Conservation (phyloP, 2,888 invertebrate genomes). For the Himalopsyche kuldschensis region DNA sequence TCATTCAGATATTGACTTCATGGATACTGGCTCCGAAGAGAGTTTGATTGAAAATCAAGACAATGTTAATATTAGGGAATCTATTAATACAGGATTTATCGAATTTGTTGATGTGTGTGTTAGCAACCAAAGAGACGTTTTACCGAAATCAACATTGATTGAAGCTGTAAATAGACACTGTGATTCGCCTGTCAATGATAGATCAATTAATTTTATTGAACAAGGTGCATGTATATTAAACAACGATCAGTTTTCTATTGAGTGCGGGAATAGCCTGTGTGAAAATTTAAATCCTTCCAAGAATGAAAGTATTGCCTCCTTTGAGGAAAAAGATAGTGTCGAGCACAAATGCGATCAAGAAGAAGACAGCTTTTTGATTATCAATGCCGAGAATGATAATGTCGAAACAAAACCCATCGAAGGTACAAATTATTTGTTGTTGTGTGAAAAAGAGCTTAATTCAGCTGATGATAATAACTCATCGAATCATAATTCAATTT, state of each 20-base stretch:
- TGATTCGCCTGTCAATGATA: slow-evolving; percentile 51
- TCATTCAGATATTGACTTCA: slow-evolving; percentile 75
- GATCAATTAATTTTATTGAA: slow-evolving; percentile 63
- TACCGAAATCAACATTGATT: slow-evolving; percentile 48
- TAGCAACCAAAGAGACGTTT: slow-evolving; percentile 37
- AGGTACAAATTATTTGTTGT: neutral
- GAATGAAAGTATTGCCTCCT: neutral
- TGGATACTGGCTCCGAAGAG: slow-evolving; percentile 85
- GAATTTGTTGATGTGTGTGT: slow-evolving; percentile 61
- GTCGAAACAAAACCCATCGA: neutral
- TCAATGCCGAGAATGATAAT: slow-evolving; percentile 1
- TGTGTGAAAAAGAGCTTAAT: neutral
- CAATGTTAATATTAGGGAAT: slow-evolving; percentile 3
- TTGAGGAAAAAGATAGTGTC: neutral
- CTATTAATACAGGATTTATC: slow-evolving; percentile 67
- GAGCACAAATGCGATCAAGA: neutral
- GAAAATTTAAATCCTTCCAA: neutral
- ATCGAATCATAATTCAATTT: neutral
- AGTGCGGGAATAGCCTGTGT: neutral
- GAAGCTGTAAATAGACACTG: slow-evolving; percentile 42
- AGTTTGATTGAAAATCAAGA: slow-evolving; percentile 63
- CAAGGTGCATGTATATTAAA: slow-evolving; percentile 48
- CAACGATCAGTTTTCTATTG: neutral
- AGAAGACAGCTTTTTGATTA: neutral
- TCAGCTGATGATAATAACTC: neutral